These are phyloP conservation scores for Lordiphosa fenestrarum DNA, from an alignment of 2,888 invertebrate species.

Conservation along the genomic window DNA sequence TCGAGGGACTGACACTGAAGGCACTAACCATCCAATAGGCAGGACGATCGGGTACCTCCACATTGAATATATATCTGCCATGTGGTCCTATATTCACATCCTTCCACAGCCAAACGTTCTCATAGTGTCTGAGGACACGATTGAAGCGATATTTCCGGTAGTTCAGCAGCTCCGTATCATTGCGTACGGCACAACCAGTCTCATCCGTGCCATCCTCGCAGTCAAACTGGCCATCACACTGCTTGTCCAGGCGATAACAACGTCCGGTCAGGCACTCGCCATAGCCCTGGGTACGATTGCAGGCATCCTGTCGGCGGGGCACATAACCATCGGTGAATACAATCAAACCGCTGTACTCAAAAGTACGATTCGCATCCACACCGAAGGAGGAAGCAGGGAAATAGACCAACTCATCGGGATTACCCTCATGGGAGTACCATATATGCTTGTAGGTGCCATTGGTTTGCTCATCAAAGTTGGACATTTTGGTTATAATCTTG, in stretches of 20 bases:
- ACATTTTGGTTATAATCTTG: slow-evolving; percentile 92
- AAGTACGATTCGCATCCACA: slow-evolving; percentile 95
- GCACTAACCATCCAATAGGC: slow-evolving; percentile 97
- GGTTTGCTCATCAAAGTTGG: slow-evolving; percentile 90
- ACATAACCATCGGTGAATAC: slow-evolving; percentile 94
- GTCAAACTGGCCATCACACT: slow-evolving; percentile 89
- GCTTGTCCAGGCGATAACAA: slow-evolving; percentile 88
- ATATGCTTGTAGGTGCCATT: slow-evolving; percentile 91
- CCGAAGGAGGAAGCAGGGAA: slow-evolving; percentile 95
- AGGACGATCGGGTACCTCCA: slow-evolving; percentile 91
- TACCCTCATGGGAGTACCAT: slow-evolving; percentile 91
- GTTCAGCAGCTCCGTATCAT: slow-evolving; percentile 85
- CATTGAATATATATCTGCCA: slow-evolving; percentile 92
- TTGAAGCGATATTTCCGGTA: slow-evolving; percentile 92
- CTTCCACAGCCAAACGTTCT: slow-evolving; percentile 97
- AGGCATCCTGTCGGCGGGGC: slow-evolving; percentile 84
- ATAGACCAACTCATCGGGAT: slow-evolving; percentile 91
- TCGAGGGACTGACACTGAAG: slow-evolving; percentile 92
- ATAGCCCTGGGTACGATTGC: slow-evolving; percentile 87
- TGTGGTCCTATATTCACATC: slow-evolving; percentile 96
- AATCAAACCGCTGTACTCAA: slow-evolving; percentile 92
- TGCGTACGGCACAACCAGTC: slow-evolving; percentile 85
- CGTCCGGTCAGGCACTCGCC: slow-evolving; percentile 90
- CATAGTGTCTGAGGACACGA: slow-evolving; percentile 93
- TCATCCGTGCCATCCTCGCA: slow-evolving; percentile 94